phyloP scores from a whole-genome alignment of 1,140 invertebrate species.

The Zaprionus kolodkinae region DNA sequence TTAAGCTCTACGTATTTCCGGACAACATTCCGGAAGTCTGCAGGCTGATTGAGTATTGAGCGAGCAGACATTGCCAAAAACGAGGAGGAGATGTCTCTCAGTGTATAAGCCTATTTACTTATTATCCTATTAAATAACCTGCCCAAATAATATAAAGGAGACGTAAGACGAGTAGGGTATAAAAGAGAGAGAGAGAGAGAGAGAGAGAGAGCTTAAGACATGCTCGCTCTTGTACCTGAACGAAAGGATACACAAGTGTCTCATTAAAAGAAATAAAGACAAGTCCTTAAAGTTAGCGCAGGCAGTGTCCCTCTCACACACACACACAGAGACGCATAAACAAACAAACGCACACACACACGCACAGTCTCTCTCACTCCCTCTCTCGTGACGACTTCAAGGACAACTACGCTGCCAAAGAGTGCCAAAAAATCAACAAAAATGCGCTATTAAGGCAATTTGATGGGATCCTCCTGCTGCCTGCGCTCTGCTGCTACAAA shows the following conservation, averaged over 20 bases:
- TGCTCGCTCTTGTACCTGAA: slow-evolving; percentile 62
- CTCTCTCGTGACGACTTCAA: slow-evolving; percentile 64
- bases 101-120: slow-evolving; percentile 75
- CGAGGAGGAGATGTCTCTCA: neutral
- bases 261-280: slow-evolving; percentile 81
- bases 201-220: slow-evolving; percentile 52
- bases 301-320: slow-evolving; percentile 29
- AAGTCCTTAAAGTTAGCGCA: slow-evolving; percentile 76
- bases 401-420: slow-evolving; percentile 67
- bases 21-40: neutral
- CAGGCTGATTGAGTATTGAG: slow-evolving; percentile 1
- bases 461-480: slow-evolving; percentile 47
- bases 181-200: slow-evolving; percentile 8
- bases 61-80: neutral
- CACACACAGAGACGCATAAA: slow-evolving; percentile 3
- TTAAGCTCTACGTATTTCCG: neutral
- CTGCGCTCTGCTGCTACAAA: neutral
- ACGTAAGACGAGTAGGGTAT: slow-evolving; percentile 18
- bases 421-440: slow-evolving; percentile 70
- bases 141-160: slow-evolving; percentile 37
- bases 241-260: slow-evolving; percentile 78
- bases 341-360: neutral
- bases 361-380: slow-evolving; percentile 16
- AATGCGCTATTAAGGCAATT: slow-evolving; percentile 80
- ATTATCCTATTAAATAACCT: slow-evolving; percentile 76